These are phyloP conservation scores for Zaprionus nigranus DNA, from an alignment of 1,140 invertebrate genomes.

Conservation along the genomic window DNA sequence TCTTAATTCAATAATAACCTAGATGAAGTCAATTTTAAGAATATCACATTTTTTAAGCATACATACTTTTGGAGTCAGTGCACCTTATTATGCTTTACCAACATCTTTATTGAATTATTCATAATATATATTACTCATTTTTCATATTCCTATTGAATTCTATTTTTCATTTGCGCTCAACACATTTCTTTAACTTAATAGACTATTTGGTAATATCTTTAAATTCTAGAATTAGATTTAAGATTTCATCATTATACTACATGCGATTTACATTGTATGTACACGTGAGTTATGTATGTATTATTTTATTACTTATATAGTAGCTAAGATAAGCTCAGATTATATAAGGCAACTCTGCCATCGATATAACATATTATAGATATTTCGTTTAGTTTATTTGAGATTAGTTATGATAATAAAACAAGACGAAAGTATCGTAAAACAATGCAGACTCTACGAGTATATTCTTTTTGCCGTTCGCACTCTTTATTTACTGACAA, in stretches of 20 bases:
- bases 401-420: conserved; percentile 11
- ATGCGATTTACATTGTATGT: conserved; percentile 6
- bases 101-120: conserved; percentile 2
- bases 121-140: conserved; percentile 16
- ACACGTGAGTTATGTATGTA: conserved; percentile 18
- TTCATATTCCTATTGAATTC: not conserved
- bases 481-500: conserved; percentile 27
- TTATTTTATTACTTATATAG: conserved; percentile 11
- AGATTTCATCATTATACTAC: conserved; percentile 20
- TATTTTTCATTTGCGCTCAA: conserved; percentile 11
- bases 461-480: conserved; percentile 11
- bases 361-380: not conserved
- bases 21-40: conserved; percentile 48
- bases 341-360: conserved; percentile 14
- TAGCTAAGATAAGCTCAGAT: conserved; percentile 25
- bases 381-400: conserved; percentile 17
- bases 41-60: conserved; percentile 7
- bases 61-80: conserved; percentile 22
- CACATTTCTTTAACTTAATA: conserved; percentile 19
- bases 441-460: conserved; percentile 17
- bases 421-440: not conserved
- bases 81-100: conserved; percentile 35
- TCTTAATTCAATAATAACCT: conserved; percentile 33
- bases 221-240: conserved; percentile 15
- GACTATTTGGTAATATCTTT: not conserved